These are phyloP conservation scores for Oxygymnocypris stewartii DNA, from an alignment of 2,113 vertebrate genomes.

Conservation along the genomic window DNA sequence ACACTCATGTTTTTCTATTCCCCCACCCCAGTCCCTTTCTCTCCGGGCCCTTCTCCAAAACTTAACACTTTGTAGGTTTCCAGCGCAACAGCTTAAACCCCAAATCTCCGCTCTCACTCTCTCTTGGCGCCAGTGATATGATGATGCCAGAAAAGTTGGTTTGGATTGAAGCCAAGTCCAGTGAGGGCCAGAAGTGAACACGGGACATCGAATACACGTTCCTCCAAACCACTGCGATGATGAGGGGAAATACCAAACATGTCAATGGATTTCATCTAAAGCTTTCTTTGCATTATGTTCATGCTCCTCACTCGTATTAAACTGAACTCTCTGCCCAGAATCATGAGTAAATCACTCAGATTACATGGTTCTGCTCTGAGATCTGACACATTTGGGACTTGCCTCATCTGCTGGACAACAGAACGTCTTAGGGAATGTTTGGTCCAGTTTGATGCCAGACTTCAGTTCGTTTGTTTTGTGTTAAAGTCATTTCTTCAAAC, in stretches of 20 bases:
- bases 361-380: neutral
- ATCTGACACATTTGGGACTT: neutral
- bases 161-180: no score
- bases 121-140: no score
- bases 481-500: neutral
- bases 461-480: neutral
- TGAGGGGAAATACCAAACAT: neutral
- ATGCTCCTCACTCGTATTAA: neutral
- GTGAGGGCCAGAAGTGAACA: neutral
- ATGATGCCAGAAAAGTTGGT: no score
- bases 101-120: no score
- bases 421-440: neutral
- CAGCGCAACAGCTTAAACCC: no score
- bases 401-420: slow-evolving; percentile 1
- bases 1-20: neutral
- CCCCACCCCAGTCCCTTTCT: no score
- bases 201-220: slow-evolving; percentile 16
- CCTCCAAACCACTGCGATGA: neutral
- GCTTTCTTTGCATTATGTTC: no score
- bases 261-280: neutral
- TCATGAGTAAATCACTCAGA: neutral
- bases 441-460: neutral
- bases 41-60: neutral
- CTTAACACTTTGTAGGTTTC: no score
- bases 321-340: neutral